Evolutionary conservation across 53 echinoderm and acorn worm species (phyloP).

Genomic region (Zoroaster sp.): DNA sequence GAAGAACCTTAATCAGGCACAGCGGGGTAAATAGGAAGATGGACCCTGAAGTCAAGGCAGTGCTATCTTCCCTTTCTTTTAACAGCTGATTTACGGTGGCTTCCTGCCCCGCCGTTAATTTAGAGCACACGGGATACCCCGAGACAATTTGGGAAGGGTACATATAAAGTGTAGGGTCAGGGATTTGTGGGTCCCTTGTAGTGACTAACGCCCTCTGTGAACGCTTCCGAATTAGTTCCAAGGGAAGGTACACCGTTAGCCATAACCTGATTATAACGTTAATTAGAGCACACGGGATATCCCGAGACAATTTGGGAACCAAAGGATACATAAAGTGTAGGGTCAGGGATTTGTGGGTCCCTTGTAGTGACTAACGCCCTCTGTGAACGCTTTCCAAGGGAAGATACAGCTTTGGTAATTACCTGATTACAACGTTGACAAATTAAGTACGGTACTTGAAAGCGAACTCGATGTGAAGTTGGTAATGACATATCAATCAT

Average conservation of each 20-base stretch:
- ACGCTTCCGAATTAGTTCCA: neutral
- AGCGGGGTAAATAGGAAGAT: constrained; percentile 44
- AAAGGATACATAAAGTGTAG: neutral
- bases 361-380: neutral
- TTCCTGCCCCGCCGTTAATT: neutral
- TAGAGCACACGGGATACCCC: neutral
- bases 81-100: constrained; percentile 1
- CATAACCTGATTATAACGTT: too few relatives aligned
- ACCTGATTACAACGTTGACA: too few relatives aligned
- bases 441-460: too few relatives aligned
- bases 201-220: neutral
- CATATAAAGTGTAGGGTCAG: neutral
- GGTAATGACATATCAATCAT: too few relatives aligned
- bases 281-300: neutral
- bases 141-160: neutral
- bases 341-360: constrained; percentile 6
- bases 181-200: neutral
- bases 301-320: neutral
- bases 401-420: too few relatives aligned
- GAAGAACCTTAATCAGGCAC: constrained; percentile 20
- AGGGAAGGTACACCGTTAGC: too few relatives aligned
- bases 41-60: constrained; percentile 3
- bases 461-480: too few relatives aligned
- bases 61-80: constrained; percentile 41
- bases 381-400: neutral